Evolutionary conservation across 1,140 invertebrate genomes (phyloP).

Genomic region (Vollenhovia emeryi): DNA sequence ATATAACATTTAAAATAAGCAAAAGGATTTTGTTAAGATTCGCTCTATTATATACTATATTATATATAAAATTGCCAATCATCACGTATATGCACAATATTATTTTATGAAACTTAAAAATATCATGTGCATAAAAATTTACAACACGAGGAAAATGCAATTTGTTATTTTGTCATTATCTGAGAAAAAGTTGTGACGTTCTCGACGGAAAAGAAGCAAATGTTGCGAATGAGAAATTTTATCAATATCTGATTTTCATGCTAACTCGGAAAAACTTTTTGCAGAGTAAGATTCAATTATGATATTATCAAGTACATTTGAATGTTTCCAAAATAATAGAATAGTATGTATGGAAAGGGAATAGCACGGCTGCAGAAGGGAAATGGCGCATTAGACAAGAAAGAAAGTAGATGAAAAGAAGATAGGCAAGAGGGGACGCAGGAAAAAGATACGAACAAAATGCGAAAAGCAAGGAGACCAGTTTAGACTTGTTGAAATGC

Average conservation of each 20-base stretch:
- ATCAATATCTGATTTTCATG: conserved; percentile 23
- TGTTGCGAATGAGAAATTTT: not conserved
- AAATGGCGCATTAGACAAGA: conserved; percentile 19
- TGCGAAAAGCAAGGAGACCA: conserved; percentile 24
- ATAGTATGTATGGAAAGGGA: not conserved
- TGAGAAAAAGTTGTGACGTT: not conserved
- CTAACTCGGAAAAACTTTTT: not conserved
- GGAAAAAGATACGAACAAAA: conserved; percentile 24
- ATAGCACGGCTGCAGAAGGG: not conserved
- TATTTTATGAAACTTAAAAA: not conserved
- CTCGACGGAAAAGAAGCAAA: not conserved
- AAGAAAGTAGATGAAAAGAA: not conserved
- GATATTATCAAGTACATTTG: conserved; percentile 42
- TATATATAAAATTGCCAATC: not conserved
- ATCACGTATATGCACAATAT: not conserved
- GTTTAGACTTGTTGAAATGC: conserved; percentile 59
- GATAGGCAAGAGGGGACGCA: not conserved
- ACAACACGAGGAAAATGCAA: not conserved
- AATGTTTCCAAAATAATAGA: conserved; percentile 37
- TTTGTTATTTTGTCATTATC: conserved; percentile 12
- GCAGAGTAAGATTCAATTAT: conserved; percentile 27
- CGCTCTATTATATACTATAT: not conserved
- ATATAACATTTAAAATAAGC: not conserved
- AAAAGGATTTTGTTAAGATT: not conserved
- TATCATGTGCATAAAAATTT: not conserved